Percentiles rank a stretch among this genome's conserved stretches.
These are phyloP conservation scores for Tenebrio molitor DNA, from an alignment of 1,140 invertebrate species.

Conservation along the genomic window DNA sequence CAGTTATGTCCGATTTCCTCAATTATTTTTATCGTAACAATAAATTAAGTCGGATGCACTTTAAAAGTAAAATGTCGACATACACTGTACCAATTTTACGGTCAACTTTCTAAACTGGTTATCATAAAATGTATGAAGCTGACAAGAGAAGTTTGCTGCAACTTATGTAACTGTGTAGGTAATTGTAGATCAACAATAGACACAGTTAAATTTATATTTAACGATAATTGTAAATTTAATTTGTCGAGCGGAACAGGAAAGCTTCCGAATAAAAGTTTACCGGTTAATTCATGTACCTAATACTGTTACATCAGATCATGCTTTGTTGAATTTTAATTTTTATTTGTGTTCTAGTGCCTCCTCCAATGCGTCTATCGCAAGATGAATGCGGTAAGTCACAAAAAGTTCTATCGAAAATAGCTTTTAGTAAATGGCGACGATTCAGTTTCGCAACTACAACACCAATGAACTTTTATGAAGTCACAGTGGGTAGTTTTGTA, in stretches of 20 bases:
- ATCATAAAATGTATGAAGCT: not conserved
- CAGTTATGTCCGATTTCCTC: too few species aligned
- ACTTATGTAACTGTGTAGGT: constrained; percentile 11
- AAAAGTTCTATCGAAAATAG: not conserved
- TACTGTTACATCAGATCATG: not conserved
- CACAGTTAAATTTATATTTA: too few species aligned
- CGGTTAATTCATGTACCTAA: not conserved
- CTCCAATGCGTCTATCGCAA: constrained; percentile 78
- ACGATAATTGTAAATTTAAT: too few species aligned
- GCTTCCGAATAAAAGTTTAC: not conserved
- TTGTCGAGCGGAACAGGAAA: too few species aligned
- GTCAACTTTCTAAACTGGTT: constrained; percentile 46
- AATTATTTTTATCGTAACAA: too few species aligned
- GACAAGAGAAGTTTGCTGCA: not conserved
- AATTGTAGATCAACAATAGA: too few species aligned
- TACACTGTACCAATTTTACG: constrained; percentile 1
- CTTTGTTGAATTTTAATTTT: constrained; percentile 15
- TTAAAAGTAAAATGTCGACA: constrained; percentile 6
- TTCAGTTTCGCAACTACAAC: too few species aligned
- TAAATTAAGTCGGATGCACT: constrained; percentile 2
- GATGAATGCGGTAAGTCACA: constrained; percentile 75
- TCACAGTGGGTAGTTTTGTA: too few species aligned
- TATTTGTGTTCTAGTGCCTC: constrained; percentile 70
- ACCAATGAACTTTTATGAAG: too few species aligned
- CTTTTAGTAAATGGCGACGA: too few species aligned